A percentile compares a stretch with the other conserved stretches of the same genome.
Evolutionary conservation across 2,888 invertebrate species (phyloP).

Genomic region (Drosophila multiciliata): DNA sequence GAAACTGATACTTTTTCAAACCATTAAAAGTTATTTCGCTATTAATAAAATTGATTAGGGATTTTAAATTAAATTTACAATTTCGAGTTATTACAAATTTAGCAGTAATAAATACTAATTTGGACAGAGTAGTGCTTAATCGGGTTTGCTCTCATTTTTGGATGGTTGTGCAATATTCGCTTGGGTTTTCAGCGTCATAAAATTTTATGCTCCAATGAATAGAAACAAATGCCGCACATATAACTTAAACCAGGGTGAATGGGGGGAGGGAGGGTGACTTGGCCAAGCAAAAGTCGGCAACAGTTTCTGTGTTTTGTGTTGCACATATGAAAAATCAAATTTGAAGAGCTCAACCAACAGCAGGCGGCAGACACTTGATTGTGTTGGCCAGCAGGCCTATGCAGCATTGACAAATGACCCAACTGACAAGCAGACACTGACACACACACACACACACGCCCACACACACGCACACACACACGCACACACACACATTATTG

Average conservation of each 20-base stretch:
- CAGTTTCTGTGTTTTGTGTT: conserved; percentile 31
- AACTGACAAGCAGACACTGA: conserved; percentile 34
- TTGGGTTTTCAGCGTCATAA: conserved; percentile 68
- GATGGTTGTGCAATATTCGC: conserved; percentile 22
- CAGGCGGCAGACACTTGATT: conserved; percentile 50
- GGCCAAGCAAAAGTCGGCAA: conserved; percentile 52
- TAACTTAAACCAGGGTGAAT: conserved; percentile 34
- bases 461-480: conserved; percentile 12
- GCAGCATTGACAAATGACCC: conserved; percentile 68
- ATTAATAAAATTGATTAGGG: conserved; percentile 1
- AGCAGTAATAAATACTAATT: background rate
- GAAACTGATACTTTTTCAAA: conserved; percentile 10
- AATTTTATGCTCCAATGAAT: conserved; percentile 74
- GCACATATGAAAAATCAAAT: conserved; percentile 65
- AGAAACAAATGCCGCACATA: conserved; percentile 72
- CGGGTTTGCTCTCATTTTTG: conserved; percentile 14
- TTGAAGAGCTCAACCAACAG: conserved; percentile 69
- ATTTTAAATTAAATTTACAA: background rate
- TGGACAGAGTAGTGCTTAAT: conserved; percentile 17
- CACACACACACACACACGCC: conserved; percentile 18
- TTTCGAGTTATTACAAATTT: background rate
- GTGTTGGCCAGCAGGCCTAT: conserved; percentile 44
- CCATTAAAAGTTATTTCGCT: conserved; percentile 1
- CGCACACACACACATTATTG: background rate
- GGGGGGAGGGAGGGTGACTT: background rate